A percentile compares a stretch with the other conserved stretches of the same genome.
phyloP scores from a whole-genome alignment of 2,888 invertebrate genomes.

The Lasius fuliginosus region DNA sequence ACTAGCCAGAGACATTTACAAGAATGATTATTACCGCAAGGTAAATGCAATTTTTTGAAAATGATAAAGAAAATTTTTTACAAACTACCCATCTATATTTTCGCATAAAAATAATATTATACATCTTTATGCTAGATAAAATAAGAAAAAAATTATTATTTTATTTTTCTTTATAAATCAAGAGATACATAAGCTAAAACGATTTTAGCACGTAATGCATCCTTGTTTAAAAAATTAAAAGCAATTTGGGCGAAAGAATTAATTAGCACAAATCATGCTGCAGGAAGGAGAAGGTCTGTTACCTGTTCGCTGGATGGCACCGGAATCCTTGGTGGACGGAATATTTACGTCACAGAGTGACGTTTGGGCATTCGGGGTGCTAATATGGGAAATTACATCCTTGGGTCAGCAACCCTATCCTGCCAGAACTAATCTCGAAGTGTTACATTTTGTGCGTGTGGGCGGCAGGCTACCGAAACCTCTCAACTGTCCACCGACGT shows the following conservation, averaged over 20 bases:
- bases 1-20: constrained; percentile 97
- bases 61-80: not conserved
- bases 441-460: constrained; percentile 94
- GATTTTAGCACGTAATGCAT: not conserved
- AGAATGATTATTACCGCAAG: constrained; percentile 98
- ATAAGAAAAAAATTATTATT: not conserved
- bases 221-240: not conserved
- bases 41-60: constrained; percentile 88
- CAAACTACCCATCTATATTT: not conserved
- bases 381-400: constrained; percentile 99
- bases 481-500: constrained; percentile 93
- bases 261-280: not conserved
- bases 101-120: not conserved
- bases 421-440: constrained; percentile 96
- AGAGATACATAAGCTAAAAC: not conserved
- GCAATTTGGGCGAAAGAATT: not conserved
- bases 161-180: not conserved
- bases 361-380: constrained; percentile 97
- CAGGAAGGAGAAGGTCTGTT: constrained; percentile 90
- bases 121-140: not conserved
- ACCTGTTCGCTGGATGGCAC: constrained; percentile 99
- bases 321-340: constrained; percentile 98
- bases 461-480: constrained; percentile 95
- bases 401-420: constrained; percentile 99
- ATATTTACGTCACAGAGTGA: constrained; percentile 99